Conservation (phyloP, 1,140 invertebrate genomes). For the Drosophila kurseongensis region DNA sequence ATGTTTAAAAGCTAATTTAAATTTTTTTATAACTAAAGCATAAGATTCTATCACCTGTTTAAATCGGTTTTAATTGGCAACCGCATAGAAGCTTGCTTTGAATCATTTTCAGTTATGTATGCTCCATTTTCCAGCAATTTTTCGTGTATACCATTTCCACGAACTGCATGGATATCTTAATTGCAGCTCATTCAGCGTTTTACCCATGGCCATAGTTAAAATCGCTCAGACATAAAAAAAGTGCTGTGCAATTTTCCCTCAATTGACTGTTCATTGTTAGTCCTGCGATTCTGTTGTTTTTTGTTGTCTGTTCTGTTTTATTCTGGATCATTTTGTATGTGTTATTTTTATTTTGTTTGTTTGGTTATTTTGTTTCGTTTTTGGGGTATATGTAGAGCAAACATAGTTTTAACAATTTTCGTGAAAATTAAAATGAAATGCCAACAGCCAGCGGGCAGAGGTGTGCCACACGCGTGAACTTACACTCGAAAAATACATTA, state of each 20-base stretch:
- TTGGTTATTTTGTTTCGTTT: constrained; percentile 47
- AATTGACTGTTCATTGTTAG: constrained; percentile 35
- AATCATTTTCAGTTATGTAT: not conserved
- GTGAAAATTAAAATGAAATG: constrained; percentile 73
- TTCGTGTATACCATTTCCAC: not conserved
- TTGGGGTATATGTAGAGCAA: constrained; percentile 42
- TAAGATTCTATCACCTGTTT: no score
- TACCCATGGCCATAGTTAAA: constrained; percentile 19
- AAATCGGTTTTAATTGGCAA: not conserved
- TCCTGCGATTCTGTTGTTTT: constrained; percentile 21
- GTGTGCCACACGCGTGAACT: constrained; percentile 16
- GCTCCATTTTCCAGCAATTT: constrained; percentile 2
- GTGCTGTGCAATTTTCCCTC: constrained; percentile 31
- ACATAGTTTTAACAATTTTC: constrained; percentile 72
- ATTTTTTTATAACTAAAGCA: no score
- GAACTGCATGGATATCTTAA: constrained; percentile 16
- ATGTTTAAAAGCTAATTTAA: no score
- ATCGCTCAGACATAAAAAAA: constrained; percentile 7
- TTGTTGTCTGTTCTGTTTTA: constrained; percentile 17
- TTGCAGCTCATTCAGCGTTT: constrained; percentile 23
- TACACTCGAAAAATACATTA: constrained; percentile 6
- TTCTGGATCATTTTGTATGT: constrained; percentile 20
- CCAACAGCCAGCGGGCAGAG: constrained; percentile 55
- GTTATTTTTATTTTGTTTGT: constrained; percentile 35
- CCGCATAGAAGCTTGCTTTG: not conserved